Percentiles rank a stretch among this genome's conserved stretches.
These are phyloP conservation scores for Dorcus parallelipipedus DNA, from an alignment of 2,888 invertebrate genomes.

Conservation along the genomic window DNA sequence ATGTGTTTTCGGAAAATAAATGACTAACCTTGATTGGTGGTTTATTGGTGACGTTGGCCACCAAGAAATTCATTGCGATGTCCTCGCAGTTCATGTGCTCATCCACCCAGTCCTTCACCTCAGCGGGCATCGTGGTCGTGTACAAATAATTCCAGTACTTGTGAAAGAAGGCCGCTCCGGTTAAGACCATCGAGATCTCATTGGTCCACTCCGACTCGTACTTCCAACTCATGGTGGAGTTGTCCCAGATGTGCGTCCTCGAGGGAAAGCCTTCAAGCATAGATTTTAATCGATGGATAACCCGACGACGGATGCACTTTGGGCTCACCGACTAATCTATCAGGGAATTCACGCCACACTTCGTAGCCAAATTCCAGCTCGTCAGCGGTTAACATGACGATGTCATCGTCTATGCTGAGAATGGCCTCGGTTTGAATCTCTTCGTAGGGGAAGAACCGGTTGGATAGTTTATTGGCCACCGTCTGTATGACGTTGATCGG, in stretches of 20 bases:
- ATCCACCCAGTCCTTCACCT: conserved; percentile 87
- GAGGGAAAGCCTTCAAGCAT: conserved; percentile 77
- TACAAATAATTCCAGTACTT: conserved; percentile 96
- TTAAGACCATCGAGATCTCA: conserved; percentile 92
- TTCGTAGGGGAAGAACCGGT: conserved; percentile 91
- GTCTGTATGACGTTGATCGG: conserved; percentile 89
- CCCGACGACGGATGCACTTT: neutral
- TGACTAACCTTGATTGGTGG: conserved; percentile 79
- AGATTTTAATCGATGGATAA: neutral
- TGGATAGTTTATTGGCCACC: conserved; percentile 88
- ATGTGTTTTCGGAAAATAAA: too few species aligned
- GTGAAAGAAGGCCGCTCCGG: conserved; percentile 95
- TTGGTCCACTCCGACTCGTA: conserved; percentile 99
- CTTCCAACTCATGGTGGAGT: conserved; percentile 78
- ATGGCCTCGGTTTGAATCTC: conserved; percentile 97
- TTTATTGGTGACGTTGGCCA: conserved; percentile 89
- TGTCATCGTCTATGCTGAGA: conserved; percentile 93
- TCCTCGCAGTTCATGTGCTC: conserved; percentile 97
- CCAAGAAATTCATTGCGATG: conserved; percentile 96
- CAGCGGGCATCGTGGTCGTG: conserved; percentile 80
- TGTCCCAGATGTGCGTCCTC: conserved; percentile 91
- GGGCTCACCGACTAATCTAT: conserved; percentile 70
- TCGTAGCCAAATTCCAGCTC: conserved; percentile 92
- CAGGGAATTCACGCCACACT: conserved; percentile 97
- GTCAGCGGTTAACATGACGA: conserved; percentile 91